Percentiles rank a stretch among this genome's conserved stretches.
phyloP scores from a whole-genome alignment of 2,797 vertebrate genomes.

The Melanotaenia pygmaea region DNA sequence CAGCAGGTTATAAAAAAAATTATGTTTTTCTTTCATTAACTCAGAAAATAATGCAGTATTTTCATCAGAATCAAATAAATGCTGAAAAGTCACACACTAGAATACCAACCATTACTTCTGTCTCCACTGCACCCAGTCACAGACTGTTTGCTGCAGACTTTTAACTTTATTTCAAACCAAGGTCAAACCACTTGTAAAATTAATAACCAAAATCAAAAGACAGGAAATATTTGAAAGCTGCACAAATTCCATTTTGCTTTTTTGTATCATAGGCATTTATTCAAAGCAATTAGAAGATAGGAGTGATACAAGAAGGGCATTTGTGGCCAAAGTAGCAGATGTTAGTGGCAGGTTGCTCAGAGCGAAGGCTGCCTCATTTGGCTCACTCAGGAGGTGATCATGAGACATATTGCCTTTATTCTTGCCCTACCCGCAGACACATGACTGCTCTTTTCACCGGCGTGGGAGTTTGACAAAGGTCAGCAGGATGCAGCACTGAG shows the following conservation, averaged over 20 bases:
- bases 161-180: constrained; percentile 26
- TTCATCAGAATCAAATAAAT: constrained; percentile 50
- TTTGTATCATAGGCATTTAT: not conserved
- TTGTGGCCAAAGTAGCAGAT: constrained; percentile 75
- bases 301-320: constrained; percentile 45
- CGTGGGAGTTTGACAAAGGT: constrained; percentile 44
- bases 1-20: constrained; percentile 68
- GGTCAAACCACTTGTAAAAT: not conserved
- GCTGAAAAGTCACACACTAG: constrained; percentile 40
- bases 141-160: constrained; percentile 22
- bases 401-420: constrained; percentile 72
- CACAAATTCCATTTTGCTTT: not conserved
- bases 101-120: constrained; percentile 14
- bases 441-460: constrained; percentile 38
- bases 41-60: constrained; percentile 51
- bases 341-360: constrained; percentile 77
- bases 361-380: constrained; percentile 75
- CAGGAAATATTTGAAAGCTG: constrained; percentile 5
- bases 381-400: constrained; percentile 74
- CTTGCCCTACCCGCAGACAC: constrained; percentile 51
- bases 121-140: constrained; percentile 19
- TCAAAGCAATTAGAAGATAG: constrained; percentile 24
- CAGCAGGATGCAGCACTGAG: constrained; percentile 23
- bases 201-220: constrained; percentile 5
- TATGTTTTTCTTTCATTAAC: constrained; percentile 61